Evolutionary conservation across 2,797 vertebrate genomes (phyloP), one percentile per base, ranked within the genome.

Genomic region (Pygocentrus nattereri): DNA sequence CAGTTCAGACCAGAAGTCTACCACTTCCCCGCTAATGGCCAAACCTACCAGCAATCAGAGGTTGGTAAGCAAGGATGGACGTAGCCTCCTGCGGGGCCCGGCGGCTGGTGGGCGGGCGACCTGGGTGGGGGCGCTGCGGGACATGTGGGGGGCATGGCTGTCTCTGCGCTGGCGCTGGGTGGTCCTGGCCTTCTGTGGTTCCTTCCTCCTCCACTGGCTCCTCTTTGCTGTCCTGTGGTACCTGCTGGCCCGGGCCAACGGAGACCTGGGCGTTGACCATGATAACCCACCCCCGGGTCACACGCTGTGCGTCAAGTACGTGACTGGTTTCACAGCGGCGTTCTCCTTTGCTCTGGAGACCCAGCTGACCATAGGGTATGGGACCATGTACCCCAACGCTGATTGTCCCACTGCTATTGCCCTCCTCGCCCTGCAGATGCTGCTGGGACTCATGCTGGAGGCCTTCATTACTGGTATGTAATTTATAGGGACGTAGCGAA

Each of bases 311-410:
- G 97, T 99, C 84, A 98, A 98, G 89, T 93, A 98, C 81, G 96
- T 99, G 85, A 98, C 95, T 70, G 98, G 97, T 77, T 99, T 99
- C 88, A 97, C 97, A 47, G 97, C 97, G 3, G 98, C 98, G 3
- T 99, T 99, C 88, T 99, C 98, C 41, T 99, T 99, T 87, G 97
- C 98, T 3, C 90, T 99, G 93, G 98, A 99, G 92, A 99, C 98
- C 0, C 98, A 99, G 90, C 95, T 99, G 88, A 99, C 98, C n/a
- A 99, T 99, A 16, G 98, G 98, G 72, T 99, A 99, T 0, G 98
- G 98, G 82, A 99, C 97, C 85, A 99, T 99, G 97, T 99, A 97
- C 87, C 98, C 98, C 76, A 99, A 97, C 3, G 97, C 97, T 62
- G 97, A 99, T 82, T 99, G 98, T 88, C 97, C 97, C 62, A 97